Conservation (phyloP, 2,113 vertebrate genomes). For the Sterrhoptilus dennistouni region DNA sequence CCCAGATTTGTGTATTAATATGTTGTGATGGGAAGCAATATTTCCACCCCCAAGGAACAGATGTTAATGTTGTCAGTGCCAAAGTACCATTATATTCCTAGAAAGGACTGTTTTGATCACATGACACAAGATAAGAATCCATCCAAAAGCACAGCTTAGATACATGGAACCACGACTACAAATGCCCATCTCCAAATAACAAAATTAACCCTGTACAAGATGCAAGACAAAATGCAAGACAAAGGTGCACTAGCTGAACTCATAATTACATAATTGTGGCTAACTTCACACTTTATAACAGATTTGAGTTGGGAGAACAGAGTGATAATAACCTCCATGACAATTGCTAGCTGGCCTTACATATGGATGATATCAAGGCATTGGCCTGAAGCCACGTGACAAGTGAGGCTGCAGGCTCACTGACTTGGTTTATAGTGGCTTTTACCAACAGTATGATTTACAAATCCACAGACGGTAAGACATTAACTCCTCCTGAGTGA, state of each 20-base stretch:
- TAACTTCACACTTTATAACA: neutral
- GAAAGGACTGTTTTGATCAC: neutral
- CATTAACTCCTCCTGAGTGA: neutral
- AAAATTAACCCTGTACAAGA: neutral
- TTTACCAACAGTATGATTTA: neutral
- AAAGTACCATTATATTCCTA: neutral
- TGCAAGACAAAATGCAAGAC: neutral
- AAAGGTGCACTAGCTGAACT: neutral
- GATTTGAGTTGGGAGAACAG: neutral
- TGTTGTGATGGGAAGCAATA: neutral
- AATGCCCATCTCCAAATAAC: neutral
- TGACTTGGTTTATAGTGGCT: neutral
- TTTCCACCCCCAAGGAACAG: neutral
- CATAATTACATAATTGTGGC: neutral
- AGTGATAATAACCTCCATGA: neutral
- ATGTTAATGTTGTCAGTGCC: neutral
- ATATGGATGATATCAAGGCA: neutral
- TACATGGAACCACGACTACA: neutral
- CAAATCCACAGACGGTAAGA: neutral
- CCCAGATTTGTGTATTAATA: neutral
- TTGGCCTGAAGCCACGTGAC: neutral
- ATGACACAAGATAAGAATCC: neutral
- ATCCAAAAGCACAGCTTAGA: neutral
- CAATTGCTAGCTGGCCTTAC: neutral
- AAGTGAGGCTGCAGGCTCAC: neutral